These are phyloP conservation scores for Thunnus albacares DNA, from an alignment of 2,797 vertebrate genomes.

Conservation along the genomic window DNA sequence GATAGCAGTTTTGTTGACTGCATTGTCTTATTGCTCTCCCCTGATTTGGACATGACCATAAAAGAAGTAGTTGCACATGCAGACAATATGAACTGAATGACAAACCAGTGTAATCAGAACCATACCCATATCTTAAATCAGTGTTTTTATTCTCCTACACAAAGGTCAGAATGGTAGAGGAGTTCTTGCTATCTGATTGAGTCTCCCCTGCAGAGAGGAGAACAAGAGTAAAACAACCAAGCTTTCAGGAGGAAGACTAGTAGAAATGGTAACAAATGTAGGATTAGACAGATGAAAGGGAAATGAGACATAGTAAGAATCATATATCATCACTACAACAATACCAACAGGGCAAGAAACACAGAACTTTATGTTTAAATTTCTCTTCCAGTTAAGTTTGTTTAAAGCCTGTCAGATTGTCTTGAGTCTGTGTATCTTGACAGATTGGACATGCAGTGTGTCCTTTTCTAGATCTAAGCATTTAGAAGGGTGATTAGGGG, in stretches of 20 bases:
- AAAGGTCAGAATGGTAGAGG: slow-evolving; percentile 27
- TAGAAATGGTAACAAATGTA: neutral
- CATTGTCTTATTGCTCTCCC: no score
- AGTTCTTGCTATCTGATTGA: slow-evolving; percentile 34
- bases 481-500: no score
- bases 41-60: neutral
- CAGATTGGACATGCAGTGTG: neutral
- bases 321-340: neutral
- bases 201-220: slow-evolving; percentile 19
- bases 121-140: slow-evolving; percentile 45
- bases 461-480: neutral
- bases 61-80: neutral
- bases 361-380: neutral
- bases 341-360: neutral
- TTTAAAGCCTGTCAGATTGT: neutral
- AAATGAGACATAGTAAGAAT: neutral
- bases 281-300: slow-evolving; percentile 26
- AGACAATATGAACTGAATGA: slow-evolving; percentile 38
- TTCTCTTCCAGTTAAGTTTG: neutral
- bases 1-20: no score
- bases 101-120: slow-evolving; percentile 47
- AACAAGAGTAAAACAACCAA: slow-evolving; percentile 1
- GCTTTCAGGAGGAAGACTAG: neutral
- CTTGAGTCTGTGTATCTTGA: neutral
- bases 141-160: slow-evolving; percentile 32